Evolutionary conservation across 2,888 invertebrate genomes (phyloP).

Genomic region (Hyposoter dolosus): DNA sequence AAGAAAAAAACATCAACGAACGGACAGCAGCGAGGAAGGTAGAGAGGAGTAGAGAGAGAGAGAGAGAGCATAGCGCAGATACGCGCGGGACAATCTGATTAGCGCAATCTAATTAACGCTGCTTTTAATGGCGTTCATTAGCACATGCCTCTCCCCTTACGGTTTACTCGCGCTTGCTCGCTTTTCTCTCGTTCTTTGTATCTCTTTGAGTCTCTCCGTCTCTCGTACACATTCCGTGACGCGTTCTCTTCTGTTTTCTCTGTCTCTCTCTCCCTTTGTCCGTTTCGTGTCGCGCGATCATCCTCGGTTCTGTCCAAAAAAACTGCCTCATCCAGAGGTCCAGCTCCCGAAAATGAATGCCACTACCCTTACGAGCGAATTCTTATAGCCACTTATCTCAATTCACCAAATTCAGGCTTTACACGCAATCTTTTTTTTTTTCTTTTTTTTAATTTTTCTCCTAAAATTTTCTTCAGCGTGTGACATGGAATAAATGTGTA

Average conservation of each 20-base stretch:
- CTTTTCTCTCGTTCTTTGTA: constrained; percentile 69
- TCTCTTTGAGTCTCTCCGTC: constrained; percentile 55
- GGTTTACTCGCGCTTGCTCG: constrained; percentile 69
- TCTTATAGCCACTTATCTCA: not conserved
- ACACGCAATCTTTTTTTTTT: not conserved
- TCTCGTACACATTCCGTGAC: constrained; percentile 23
- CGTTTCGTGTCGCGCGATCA: constrained; percentile 1
- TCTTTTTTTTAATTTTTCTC: not conserved
- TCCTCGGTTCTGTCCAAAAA: constrained; percentile 15
- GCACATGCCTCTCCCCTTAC: constrained; percentile 80
- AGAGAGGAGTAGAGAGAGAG: constrained; percentile 34
- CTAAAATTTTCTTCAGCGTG: not conserved
- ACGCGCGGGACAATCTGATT: constrained; percentile 84
- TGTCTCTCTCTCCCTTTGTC: constrained; percentile 43
- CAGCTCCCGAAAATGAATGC: constrained; percentile 1
- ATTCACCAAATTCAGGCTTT: not conserved
- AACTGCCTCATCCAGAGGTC: not conserved
- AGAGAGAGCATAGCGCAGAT: constrained; percentile 75
- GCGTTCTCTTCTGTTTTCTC: constrained; percentile 34
- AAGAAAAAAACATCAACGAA: constrained; percentile 47
- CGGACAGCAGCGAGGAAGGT: constrained; percentile 49
- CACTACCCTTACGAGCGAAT: not conserved
- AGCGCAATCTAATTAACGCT: constrained; percentile 85
- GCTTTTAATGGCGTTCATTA: constrained; percentile 85
- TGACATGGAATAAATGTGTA: not conserved